Evolutionary conservation across 1,140 invertebrate species (phyloP).

Genomic region (Nautilus pompilius): DNA sequence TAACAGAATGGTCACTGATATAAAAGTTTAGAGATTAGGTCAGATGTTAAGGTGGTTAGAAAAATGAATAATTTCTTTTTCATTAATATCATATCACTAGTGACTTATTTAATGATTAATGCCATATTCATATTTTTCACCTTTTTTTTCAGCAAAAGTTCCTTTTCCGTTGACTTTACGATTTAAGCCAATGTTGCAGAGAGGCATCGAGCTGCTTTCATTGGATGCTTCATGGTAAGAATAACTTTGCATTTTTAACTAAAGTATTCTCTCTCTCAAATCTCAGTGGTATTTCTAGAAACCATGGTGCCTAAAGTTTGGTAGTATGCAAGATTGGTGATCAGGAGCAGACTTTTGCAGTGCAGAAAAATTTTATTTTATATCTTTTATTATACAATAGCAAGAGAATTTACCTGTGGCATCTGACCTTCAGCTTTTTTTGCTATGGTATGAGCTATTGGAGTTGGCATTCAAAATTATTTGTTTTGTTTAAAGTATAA

Average conservation of each 20-base stretch:
- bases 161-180: constrained; percentile 96
- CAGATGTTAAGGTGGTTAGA: too few species aligned
- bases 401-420: not conserved
- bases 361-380: not conserved
- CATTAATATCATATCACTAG: not conserved
- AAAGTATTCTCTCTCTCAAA: too few species aligned
- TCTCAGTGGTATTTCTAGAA: too few species aligned
- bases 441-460: too few species aligned
- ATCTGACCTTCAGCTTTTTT: too few species aligned
- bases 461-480: too few species aligned
- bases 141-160: constrained; percentile 75
- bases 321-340: too few species aligned
- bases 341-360: not conserved
- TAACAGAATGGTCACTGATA: too few species aligned
- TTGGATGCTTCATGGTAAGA: constrained; percentile 91
- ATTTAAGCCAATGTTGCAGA: constrained; percentile 99
- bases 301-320: too few species aligned
- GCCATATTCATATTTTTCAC: not conserved
- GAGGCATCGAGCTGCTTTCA: constrained; percentile 91
- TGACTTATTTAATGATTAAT: not conserved
- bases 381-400: not conserved
- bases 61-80: not conserved
- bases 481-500: too few species aligned
- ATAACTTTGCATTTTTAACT: too few species aligned
- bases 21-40: too few species aligned